Percentiles rank a stretch among this genome's conserved stretches.
Evolutionary conservation across 2,888 invertebrate genomes (phyloP).

Genomic region (Druceiella hillmani): DNA sequence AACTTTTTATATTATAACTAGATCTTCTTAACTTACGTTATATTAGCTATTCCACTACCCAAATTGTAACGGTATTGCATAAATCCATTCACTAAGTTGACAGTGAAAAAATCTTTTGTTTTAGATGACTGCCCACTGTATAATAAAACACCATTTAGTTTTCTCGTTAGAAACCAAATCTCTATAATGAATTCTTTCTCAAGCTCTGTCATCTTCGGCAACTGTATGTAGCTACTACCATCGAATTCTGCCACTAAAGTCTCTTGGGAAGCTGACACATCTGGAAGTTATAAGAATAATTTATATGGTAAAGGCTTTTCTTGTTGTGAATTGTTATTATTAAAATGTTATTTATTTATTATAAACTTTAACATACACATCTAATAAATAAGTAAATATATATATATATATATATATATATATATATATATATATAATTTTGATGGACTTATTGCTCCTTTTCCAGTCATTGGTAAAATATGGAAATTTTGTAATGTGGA

Average conservation of each 20-base stretch:
- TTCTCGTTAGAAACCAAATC: conserved; percentile 61
- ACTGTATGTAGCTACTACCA: conserved; percentile 58
- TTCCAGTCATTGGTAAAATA: too few relatives aligned
- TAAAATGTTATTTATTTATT: too few relatives aligned
- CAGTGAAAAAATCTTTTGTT: conserved; percentile 62
- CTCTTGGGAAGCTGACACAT: conserved; percentile 13
- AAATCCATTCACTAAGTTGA: conserved; percentile 60
- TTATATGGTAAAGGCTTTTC: too few relatives aligned
- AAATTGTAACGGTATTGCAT: conserved; percentile 72
- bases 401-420: too few relatives aligned
- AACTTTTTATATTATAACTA: too few relatives aligned
- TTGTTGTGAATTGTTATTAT: too few relatives aligned
- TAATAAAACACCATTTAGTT: conserved; percentile 59
- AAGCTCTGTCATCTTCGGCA: conserved; percentile 56
- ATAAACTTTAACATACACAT: neutral
- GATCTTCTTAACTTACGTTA: conserved; percentile 51
- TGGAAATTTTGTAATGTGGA: too few relatives aligned
- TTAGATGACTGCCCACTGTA: conserved; percentile 62
- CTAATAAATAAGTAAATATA: neutral
- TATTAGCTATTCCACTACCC: conserved; percentile 66
- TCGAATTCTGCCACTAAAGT: conserved; percentile 57
- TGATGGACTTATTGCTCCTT: too few relatives aligned
- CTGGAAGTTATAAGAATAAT: conserved; percentile 13
- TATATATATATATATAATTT: too few relatives aligned
- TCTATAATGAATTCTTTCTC: conserved; percentile 59